phyloP scores from a whole-genome alignment of 2,888 invertebrate genomes.

The Monochamus alternatus region DNA sequence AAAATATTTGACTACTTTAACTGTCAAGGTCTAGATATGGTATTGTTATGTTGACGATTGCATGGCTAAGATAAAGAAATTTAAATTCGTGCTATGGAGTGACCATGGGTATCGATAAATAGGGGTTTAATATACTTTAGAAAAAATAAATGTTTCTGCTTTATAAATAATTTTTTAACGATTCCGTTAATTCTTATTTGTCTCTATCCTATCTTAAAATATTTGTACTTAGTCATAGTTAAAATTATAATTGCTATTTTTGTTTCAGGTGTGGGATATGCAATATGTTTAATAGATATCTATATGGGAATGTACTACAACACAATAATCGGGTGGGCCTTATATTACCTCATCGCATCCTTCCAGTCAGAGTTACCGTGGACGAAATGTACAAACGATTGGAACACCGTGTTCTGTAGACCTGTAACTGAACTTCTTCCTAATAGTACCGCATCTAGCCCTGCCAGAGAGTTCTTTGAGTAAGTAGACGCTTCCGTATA shows the following conservation, averaged over 20 bases:
- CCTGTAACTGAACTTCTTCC: constrained; percentile 72
- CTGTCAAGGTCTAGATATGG: too few species aligned
- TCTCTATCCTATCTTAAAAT: too few species aligned
- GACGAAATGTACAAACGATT: constrained; percentile 88
- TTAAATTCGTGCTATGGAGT: too few species aligned
- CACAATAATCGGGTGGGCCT: constrained; percentile 97
- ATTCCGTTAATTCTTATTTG: too few species aligned
- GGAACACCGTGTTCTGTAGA: constrained; percentile 88
- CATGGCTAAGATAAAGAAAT: too few species aligned
- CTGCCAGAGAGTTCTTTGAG: constrained; percentile 93
- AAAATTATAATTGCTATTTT: background rate
- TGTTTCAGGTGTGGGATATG: constrained; percentile 90
- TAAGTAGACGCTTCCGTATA: constrained; percentile 71
- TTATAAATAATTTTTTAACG: too few species aligned
- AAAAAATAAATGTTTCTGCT: too few species aligned
- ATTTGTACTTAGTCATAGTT: too few species aligned
- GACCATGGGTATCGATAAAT: too few species aligned
- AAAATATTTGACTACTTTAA: too few species aligned
- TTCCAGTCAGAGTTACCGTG: constrained; percentile 88
- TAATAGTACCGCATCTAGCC: constrained; percentile 79
- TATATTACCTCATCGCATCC: constrained; percentile 90
- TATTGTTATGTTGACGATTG: too few species aligned
- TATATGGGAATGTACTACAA: constrained; percentile 98
- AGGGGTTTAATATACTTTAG: too few species aligned
- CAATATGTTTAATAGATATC: constrained; percentile 95